Conservation (phyloP, 2,797 vertebrate genomes). For the Anniella stebbinsi region DNA sequence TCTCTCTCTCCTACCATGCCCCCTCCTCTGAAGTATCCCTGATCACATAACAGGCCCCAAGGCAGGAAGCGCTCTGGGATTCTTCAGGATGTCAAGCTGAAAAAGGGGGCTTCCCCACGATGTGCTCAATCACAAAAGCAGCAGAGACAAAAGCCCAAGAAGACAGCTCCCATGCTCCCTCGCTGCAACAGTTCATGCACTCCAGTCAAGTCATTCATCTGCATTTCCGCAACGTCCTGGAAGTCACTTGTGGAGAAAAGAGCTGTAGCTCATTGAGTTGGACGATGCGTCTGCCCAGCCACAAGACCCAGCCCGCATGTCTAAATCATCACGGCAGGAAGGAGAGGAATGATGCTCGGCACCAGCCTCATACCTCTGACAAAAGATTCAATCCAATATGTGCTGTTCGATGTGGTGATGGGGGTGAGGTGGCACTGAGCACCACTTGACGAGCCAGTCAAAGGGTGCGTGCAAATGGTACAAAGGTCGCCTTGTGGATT, state of each 20-base stretch:
- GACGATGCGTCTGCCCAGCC: conserved; percentile 44
- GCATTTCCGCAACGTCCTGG: conserved; percentile 8
- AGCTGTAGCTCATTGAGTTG: conserved; percentile 55
- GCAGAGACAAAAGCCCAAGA: background rate
- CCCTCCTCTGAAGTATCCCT: background rate
- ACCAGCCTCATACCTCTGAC: conserved; percentile 66
- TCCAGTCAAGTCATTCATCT: conserved; percentile 33
- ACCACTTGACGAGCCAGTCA: conserved; percentile 60
- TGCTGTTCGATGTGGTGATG: too few relatives aligned
- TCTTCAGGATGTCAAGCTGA: background rate
- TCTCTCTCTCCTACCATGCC: background rate
- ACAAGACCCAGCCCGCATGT: conserved; percentile 27
- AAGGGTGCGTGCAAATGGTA: conserved; percentile 54
- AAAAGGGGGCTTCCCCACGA: background rate
- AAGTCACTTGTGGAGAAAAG: conserved; percentile 33
- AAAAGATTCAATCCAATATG: background rate
- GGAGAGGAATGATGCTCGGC: conserved; percentile 70
- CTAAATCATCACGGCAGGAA: conserved; percentile 16
- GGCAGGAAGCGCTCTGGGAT: background rate
- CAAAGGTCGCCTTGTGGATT: conserved; percentile 61
- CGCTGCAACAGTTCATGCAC: background rate
- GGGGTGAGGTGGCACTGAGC: conserved; percentile 5
- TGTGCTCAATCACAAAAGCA: fast-evolving
- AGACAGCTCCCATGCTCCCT: fast-evolving
- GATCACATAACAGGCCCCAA: background rate